phyloP scores from a whole-genome alignment of 2,113 vertebrate genomes.

The Hemiscyllium ocellatum region DNA sequence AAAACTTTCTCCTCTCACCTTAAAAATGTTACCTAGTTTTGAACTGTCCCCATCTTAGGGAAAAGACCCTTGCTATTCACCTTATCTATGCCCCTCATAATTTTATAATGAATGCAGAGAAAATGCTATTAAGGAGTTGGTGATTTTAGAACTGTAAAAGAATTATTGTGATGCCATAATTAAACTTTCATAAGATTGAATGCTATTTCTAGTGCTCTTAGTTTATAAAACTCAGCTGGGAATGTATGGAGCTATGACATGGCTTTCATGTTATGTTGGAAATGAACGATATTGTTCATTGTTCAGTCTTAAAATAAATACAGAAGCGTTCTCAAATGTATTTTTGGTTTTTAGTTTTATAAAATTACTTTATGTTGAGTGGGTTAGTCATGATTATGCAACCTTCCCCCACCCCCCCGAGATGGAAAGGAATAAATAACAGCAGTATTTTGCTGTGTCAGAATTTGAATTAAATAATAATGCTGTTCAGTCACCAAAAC shows the following conservation, averaged over 20 bases:
- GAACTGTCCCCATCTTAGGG: too few relatives aligned
- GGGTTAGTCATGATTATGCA: background rate
- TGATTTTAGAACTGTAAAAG: background rate
- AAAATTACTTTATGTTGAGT: background rate
- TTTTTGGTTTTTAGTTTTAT: background rate
- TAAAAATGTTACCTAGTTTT: too few relatives aligned
- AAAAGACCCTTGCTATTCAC: too few relatives aligned
- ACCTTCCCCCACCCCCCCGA: background rate
- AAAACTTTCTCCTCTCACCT: too few relatives aligned
- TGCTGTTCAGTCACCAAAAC: too few relatives aligned
- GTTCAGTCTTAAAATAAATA: background rate
- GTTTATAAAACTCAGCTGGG: conserved; percentile 1
- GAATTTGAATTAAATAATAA: background rate
- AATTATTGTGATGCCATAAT: background rate
- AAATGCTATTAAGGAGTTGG: background rate
- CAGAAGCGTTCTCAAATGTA: background rate
- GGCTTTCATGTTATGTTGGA: background rate
- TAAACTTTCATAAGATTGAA: conserved; percentile 5
- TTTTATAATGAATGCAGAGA: background rate
- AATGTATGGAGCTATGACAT: background rate
- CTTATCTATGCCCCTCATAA: too few relatives aligned
- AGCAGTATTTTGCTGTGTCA: background rate
- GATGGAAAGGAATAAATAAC: background rate
- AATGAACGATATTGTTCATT: background rate
- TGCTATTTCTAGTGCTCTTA: background rate